Conservation (phyloP, 2,797 vertebrate species). For the Ctenochaetus hawaiiensis region DNA sequence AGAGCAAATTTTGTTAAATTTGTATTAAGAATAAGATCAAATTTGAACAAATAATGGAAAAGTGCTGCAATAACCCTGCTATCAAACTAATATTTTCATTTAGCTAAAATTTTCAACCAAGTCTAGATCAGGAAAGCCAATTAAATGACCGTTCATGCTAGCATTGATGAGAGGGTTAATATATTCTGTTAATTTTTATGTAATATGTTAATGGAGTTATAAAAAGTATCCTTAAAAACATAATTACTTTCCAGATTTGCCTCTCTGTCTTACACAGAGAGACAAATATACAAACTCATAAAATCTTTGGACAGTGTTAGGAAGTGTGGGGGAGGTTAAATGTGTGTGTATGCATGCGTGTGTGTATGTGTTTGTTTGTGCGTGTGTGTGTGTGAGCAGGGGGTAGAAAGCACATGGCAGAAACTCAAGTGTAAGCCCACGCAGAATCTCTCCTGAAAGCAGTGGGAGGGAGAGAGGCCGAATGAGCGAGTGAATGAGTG, state of each 20-base stretch:
- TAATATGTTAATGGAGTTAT: constrained; percentile 15
- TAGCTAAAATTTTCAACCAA: background rate
- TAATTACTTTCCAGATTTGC: constrained; percentile 39
- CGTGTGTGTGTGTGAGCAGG: constrained; percentile 45
- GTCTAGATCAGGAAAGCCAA: background rate
- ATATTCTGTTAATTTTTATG: background rate
- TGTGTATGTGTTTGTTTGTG: constrained; percentile 11
- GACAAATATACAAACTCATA: constrained; percentile 62
- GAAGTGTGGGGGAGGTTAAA: constrained; percentile 63
- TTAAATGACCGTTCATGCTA: constrained; percentile 18
- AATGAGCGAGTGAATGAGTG: constrained; percentile 74
- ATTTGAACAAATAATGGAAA: background rate
- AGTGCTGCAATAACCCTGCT: background rate
- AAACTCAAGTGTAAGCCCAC: constrained; percentile 82
- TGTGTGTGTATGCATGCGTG: constrained; percentile 18
- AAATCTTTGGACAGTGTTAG: constrained; percentile 63
- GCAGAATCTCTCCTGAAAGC: constrained; percentile 80
- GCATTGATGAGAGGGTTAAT: constrained; percentile 21
- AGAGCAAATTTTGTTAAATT: constrained; percentile 19
- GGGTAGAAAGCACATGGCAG: constrained; percentile 82
- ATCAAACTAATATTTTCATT: background rate
- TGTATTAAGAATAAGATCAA: constrained; percentile 1
- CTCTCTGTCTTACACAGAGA: constrained; percentile 22
- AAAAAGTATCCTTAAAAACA: constrained; percentile 34
- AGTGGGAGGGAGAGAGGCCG: constrained; percentile 72